These are phyloP conservation scores for Rhinichthys klamathensis DNA, from an alignment of 2,113 vertebrate species.

Conservation along the genomic window DNA sequence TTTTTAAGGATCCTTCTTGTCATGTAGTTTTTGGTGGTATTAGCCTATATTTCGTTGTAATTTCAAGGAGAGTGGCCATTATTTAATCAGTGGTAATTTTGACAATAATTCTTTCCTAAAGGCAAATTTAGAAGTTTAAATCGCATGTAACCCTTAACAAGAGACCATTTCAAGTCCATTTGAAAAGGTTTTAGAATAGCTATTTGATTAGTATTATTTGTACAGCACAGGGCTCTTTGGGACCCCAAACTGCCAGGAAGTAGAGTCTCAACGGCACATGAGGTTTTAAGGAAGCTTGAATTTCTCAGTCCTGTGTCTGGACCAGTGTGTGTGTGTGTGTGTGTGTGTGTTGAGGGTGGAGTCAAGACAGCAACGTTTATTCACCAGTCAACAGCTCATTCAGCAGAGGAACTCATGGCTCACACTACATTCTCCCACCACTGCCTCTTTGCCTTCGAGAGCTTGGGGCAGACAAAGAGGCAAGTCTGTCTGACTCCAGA, in stretches of 20 bases:
- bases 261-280: background rate
- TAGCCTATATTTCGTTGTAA: too few species aligned
- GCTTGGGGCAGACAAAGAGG: background rate
- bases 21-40: too few species aligned
- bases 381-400: background rate
- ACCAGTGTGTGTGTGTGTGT: background rate
- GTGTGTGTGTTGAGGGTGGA: constrained; percentile 21
- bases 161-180: background rate
- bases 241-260: background rate
- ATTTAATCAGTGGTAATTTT: background rate
- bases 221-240: background rate
- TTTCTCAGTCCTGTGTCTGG: constrained; percentile 18
- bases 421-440: constrained; percentile 2
- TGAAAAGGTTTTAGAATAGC: background rate
- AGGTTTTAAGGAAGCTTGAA: background rate
- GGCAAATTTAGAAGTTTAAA: too few species aligned
- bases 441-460: constrained; percentile 5
- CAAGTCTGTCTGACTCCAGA: background rate
- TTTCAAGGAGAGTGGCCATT: background rate
- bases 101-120: background rate
- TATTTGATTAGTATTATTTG: background rate
- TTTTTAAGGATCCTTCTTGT: too few species aligned
- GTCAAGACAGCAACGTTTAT: constrained; percentile 19
- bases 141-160: background rate
- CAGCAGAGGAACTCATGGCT: background rate